A percentile compares a stretch with the other conserved stretches of the same genome.
phyloP scores from a whole-genome alignment of 2,888 invertebrate species.

The Charanyca ferruginea region DNA sequence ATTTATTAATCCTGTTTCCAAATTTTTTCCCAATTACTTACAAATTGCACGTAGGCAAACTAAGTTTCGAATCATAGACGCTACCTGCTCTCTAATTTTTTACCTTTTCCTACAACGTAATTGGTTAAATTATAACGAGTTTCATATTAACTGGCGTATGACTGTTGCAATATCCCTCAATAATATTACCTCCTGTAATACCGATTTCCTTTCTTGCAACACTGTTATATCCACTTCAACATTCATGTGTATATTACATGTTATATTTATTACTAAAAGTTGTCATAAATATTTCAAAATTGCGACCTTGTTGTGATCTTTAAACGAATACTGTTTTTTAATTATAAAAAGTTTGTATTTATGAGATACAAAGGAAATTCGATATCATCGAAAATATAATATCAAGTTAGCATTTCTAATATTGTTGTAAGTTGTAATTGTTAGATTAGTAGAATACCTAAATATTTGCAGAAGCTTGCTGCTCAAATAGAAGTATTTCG shows the following conservation, averaged over 20 bases:
- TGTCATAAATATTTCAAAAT: slow-evolving; percentile 9
- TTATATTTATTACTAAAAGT: slow-evolving; percentile 24
- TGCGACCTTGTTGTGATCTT: slow-evolving; percentile 5
- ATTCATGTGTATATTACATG: slow-evolving; percentile 29
- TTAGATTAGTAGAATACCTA: neutral
- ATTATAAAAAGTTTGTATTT: neutral
- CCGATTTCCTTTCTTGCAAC: slow-evolving; percentile 71
- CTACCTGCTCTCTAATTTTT: slow-evolving; percentile 47
- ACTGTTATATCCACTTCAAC: slow-evolving; percentile 50
- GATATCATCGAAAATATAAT: neutral
- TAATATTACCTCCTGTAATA: slow-evolving; percentile 60
- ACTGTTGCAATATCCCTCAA: slow-evolving; percentile 67
- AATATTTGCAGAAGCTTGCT: neutral
- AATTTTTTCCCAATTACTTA: neutral
- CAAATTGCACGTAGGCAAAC: slow-evolving; percentile 15
- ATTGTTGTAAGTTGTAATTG: neutral
- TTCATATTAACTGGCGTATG: slow-evolving; percentile 52
- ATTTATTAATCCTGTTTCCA: neutral
- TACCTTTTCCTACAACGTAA: slow-evolving; percentile 57
- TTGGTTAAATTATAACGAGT: slow-evolving; percentile 58
- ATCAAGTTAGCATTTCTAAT: neutral
- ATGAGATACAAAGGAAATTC: neutral
- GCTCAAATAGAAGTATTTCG: neutral
- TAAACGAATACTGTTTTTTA: neutral
- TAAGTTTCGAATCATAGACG: slow-evolving; percentile 34